Evolutionary conservation across 2,113 vertebrate species (phyloP).

Genomic region (Chaetura pelagica): DNA sequence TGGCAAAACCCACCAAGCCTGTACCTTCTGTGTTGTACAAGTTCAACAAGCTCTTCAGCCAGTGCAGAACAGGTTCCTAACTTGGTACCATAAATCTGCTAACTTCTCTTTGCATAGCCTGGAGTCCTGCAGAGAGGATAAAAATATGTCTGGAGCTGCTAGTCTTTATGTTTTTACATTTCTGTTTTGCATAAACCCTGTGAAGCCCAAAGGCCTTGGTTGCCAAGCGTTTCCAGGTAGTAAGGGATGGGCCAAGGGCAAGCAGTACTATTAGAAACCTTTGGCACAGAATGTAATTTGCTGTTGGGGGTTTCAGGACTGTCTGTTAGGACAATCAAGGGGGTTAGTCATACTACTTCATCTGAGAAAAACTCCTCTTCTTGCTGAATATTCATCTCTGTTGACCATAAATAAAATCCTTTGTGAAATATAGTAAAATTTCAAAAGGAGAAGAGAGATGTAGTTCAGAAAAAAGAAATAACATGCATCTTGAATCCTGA

Average conservation of each 20-base stretch:
- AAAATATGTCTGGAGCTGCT: conserved; percentile 29
- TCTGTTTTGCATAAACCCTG: background rate
- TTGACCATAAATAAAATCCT: conserved; percentile 11
- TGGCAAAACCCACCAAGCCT: conserved; percentile 9
- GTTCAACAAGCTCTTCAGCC: conserved; percentile 45
- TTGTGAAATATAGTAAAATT: background rate
- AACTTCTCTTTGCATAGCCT: conserved; percentile 19
- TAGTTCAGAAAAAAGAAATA: background rate
- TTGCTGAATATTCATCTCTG: background rate
- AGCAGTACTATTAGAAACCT: background rate
- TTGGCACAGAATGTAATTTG: background rate
- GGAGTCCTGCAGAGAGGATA: conserved; percentile 18
- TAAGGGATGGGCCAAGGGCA: background rate
- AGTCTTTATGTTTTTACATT: background rate
- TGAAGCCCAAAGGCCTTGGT: background rate
- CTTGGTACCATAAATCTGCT: background rate
- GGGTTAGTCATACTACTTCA: background rate
- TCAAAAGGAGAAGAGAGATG: background rate
- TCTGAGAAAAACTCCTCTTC: background rate
- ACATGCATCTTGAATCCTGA: background rate
- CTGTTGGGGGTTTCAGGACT: background rate
- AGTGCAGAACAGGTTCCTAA: background rate
- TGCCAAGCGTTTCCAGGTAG: background rate
- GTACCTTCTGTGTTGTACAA: background rate
- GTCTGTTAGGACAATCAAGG: background rate